phyloP scores from a whole-genome alignment of 2,113 vertebrate genomes.

The Cettia cetti region DNA sequence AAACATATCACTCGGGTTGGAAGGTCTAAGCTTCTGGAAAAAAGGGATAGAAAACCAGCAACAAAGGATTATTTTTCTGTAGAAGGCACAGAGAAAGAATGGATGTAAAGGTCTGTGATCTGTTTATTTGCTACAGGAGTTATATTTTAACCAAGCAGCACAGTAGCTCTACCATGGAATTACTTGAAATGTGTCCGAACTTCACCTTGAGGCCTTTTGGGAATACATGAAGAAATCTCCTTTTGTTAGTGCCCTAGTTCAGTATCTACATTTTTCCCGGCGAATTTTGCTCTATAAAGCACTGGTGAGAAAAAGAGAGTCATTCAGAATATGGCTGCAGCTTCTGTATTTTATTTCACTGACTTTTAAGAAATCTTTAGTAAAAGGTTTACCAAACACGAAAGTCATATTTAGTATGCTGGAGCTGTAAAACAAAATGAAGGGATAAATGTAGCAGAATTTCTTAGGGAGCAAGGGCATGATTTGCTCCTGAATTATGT shows the following conservation, averaged over 20 bases:
- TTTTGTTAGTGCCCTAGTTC: neutral
- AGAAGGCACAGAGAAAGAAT: neutral
- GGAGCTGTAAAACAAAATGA: neutral
- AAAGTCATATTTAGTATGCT: neutral
- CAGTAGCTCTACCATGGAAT: neutral
- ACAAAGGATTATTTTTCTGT: neutral
- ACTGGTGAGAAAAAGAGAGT: neutral
- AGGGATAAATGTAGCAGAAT: no score
- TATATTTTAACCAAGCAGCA: neutral
- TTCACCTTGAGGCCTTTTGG: neutral
- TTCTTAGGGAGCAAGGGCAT: no score
- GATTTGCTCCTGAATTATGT: no score
- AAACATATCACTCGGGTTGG: neutral
- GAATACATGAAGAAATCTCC: neutral
- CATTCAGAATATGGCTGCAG: neutral
- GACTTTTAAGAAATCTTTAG: neutral
- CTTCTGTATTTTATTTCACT: neutral
- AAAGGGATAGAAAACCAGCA: neutral
- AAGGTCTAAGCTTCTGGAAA: neutral
- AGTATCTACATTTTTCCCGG: neutral
- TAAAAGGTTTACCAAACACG: neutral
- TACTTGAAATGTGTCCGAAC: neutral
- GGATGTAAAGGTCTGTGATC: neutral
- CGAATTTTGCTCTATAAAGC: neutral
- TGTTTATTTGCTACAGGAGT: neutral